Evolutionary conservation across 1,140 invertebrate genomes (phyloP), one percentile per base, ranked within the genome.

Genomic region (Amphibalanus amphitrite): DNA sequence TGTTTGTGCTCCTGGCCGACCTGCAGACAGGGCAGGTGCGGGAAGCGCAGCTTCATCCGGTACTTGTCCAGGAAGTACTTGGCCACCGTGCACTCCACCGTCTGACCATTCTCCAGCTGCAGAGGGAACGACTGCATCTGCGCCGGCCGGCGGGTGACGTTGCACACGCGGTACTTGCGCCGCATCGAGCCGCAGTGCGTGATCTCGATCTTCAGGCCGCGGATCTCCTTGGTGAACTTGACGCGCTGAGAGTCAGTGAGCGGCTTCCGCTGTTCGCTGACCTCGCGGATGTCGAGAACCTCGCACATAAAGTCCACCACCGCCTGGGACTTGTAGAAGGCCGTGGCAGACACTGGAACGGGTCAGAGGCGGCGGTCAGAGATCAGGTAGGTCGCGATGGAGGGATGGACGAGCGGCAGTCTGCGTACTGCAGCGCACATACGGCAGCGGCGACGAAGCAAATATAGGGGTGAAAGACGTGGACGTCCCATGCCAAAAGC

Each of bases 261-360:
- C 30, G 96, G 95, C 82, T 97, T 95, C 73, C 95, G 88, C 75
- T 89, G 86, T 78, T 99, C 97, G 78, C 93, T 92, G 73, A 99
- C 91, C 77, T 98, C 95, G 79, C 95, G 86, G 69, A 99, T 94
- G 79, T 99, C 97, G 75, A 99, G 83, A 65, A 99, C 96, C 85
- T 99, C 97, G 82, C 95, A 98, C 93, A 99, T 97, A 80, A 99
- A 99, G 80, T 99, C 96, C 81, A 98, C 98, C 29, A 99, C 97
- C 70, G 95, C 95, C 82, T 99, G 97, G 64, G 97, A 93, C 83
- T 99, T 99, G 83, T 99, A 99, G 82, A 99, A 99, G 71, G 97
- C 97, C 75, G 97, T 99, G 68, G 97, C 97, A 75, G 96, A 98
- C 30, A 99, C 97, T 97, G 79, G 17, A 59, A 38, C 33, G 33